phyloP scores from a whole-genome alignment of 2,113 vertebrate genomes.

The Dendrocopos noguchii region DNA sequence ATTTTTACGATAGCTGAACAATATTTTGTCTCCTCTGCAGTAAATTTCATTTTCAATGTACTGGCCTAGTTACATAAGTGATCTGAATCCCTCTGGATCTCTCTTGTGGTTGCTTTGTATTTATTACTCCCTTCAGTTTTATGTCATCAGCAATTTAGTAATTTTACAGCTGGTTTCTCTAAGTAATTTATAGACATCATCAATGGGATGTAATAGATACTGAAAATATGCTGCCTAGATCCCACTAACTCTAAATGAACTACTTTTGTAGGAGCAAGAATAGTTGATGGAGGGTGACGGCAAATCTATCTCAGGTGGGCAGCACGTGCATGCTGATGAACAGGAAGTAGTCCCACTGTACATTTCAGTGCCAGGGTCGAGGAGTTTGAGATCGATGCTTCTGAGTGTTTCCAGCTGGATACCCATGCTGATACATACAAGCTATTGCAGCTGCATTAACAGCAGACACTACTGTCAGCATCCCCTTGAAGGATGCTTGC shows the following conservation, averaged over 20 bases:
- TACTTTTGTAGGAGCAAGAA: not conserved
- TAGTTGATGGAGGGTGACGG: not conserved
- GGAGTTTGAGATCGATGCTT: not conserved
- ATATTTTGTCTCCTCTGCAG: conserved; percentile 3
- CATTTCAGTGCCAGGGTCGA: not conserved
- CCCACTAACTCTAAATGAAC: conserved; percentile 15
- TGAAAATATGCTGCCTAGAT: conserved; percentile 43
- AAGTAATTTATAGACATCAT: conserved; percentile 62
- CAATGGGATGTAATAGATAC: conserved; percentile 36
- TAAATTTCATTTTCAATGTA: conserved; percentile 36
- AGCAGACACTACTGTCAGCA: not conserved
- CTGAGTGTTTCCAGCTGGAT: not conserved
- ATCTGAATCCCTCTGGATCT: conserved; percentile 53
- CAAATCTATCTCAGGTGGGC: not conserved
- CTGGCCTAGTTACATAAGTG: conserved; percentile 73
- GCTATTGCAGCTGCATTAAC: not conserved
- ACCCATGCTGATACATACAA: not conserved
- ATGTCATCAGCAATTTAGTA: conserved; percentile 65
- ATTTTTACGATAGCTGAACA: conserved; percentile 41
- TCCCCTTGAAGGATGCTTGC: conserved; percentile 24
- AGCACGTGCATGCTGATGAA: not conserved
- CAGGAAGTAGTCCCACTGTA: not conserved
- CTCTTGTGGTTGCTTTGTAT: conserved; percentile 64
- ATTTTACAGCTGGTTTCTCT: conserved; percentile 54
- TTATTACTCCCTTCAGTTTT: conserved; percentile 69